A percentile compares a stretch with the other conserved stretches of the same genome.
These are phyloP conservation scores for Heteromurus nitidus DNA, from an alignment of 2,888 invertebrate genomes.

Conservation along the genomic window DNA sequence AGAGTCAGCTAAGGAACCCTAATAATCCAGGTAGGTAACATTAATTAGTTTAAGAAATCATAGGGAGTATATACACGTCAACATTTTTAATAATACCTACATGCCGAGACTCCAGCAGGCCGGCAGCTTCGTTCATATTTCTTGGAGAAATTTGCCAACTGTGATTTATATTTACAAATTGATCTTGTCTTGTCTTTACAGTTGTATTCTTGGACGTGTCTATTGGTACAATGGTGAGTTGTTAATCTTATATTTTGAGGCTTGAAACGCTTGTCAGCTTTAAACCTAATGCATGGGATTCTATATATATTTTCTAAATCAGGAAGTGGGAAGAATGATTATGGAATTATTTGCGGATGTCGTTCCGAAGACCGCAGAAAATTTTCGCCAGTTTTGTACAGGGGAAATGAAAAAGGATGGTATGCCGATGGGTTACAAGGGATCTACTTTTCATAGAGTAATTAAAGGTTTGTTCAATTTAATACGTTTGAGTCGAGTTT, in stretches of 20 bases:
- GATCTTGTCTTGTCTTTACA: conserved; percentile 9
- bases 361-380: conserved; percentile 97
- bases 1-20: conserved; percentile 89
- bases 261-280: background rate
- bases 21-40: conserved; percentile 85
- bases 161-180: background rate
- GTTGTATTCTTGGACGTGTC: conserved; percentile 99
- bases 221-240: conserved; percentile 91
- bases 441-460: conserved; percentile 96
- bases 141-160: background rate
- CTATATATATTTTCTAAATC: conserved; percentile 72
- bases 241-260: background rate
- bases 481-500: background rate
- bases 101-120: too few species aligned
- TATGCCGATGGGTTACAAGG: conserved; percentile 97
- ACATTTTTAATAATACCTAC: too few species aligned
- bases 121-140: too few species aligned
- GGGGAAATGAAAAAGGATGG: conserved; percentile 98
- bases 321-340: conserved; percentile 98
- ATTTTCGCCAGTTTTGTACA: conserved; percentile 98
- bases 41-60: too few species aligned
- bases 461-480: conserved; percentile 81
- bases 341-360: conserved; percentile 98
- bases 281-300: conserved; percentile 14
- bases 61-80: too few species aligned